phyloP scores from a whole-genome alignment of 1,140 invertebrate genomes.

The Drosophila miranda region DNA sequence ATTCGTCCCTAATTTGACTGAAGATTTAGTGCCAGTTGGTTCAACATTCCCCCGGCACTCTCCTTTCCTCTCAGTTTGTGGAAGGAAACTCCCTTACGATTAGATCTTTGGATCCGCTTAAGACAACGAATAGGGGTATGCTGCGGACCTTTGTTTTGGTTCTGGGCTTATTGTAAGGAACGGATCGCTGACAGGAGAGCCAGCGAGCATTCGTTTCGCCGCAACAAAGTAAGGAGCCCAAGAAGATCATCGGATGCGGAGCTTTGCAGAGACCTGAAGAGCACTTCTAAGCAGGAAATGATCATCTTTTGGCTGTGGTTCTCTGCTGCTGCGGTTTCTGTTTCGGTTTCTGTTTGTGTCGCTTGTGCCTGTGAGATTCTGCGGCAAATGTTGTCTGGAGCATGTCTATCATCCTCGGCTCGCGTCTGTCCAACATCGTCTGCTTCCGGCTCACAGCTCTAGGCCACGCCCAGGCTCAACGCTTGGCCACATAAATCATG shows the following conservation, averaged over 20 bases:
- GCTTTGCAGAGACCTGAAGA: not conserved
- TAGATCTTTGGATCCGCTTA: no score
- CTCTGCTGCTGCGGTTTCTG: no score
- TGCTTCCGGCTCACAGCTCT: constrained; percentile 47
- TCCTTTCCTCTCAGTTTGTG: no score
- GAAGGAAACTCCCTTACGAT: no score
- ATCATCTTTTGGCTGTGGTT: constrained; percentile 6
- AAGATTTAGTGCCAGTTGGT: no score
- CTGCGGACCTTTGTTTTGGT: no score
- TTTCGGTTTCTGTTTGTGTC: not conserved
- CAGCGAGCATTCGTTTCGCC: constrained; percentile 12
- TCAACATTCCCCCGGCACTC: no score
- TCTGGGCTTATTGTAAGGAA: not conserved
- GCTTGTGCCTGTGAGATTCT: not conserved
- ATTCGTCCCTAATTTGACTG: no score
- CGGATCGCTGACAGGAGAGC: no score
- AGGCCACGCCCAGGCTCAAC: constrained; percentile 45
- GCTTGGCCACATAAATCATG: constrained; percentile 52
- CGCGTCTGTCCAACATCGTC: constrained; percentile 23
- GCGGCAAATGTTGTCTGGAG: constrained; percentile 21
- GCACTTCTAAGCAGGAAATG: constrained; percentile 32
- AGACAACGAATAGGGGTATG: no score
- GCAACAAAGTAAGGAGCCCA: constrained; percentile 30
- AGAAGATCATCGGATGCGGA: constrained; percentile 15
- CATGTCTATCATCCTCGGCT: constrained; percentile 28